These are phyloP conservation scores for Leptinotarsa undecemlineata DNA, from an alignment of 1,140 invertebrate species.

Conservation along the genomic window DNA sequence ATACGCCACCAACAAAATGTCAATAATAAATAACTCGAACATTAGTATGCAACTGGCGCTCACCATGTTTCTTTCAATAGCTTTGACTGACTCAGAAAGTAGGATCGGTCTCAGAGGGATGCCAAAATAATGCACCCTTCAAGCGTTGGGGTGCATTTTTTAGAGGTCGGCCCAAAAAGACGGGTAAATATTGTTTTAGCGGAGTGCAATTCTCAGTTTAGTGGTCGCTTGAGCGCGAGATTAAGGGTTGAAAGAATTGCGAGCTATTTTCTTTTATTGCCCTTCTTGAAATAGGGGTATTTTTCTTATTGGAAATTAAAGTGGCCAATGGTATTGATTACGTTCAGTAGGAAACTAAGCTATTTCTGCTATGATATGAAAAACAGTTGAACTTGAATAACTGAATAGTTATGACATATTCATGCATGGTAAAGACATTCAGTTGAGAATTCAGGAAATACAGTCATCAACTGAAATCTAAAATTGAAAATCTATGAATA, in stretches of 20 bases:
- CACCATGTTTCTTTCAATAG: conserved; percentile 13
- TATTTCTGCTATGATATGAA: no score
- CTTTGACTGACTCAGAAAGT: conserved; percentile 5
- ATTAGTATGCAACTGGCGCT: conserved; percentile 20
- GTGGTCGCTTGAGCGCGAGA: conserved; percentile 43
- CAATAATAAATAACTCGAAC: conserved; percentile 21
- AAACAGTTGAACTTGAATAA: no score
- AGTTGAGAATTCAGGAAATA: no score
- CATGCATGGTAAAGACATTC: no score
- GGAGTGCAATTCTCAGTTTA: conserved; percentile 50
- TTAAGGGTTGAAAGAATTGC: conserved; percentile 25
- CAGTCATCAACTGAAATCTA: no score
- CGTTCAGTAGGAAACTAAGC: no score
- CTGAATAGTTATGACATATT: no score
- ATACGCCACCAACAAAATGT: neutral
- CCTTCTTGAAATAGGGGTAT: neutral
- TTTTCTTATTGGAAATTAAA: neutral
- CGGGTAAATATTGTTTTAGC: conserved; percentile 53
- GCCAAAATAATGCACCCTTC: conserved; percentile 46
- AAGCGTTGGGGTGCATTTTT: conserved; percentile 50
- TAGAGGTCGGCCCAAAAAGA: conserved; percentile 46
- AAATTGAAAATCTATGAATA: no score
- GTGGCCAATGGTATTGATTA: neutral
- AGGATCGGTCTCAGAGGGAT: conserved; percentile 24
- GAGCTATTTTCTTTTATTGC: conserved; percentile 18